Base-by-base conservation (phyloP, 2,113 vertebrate species). In the Turnix velox region DNA sequence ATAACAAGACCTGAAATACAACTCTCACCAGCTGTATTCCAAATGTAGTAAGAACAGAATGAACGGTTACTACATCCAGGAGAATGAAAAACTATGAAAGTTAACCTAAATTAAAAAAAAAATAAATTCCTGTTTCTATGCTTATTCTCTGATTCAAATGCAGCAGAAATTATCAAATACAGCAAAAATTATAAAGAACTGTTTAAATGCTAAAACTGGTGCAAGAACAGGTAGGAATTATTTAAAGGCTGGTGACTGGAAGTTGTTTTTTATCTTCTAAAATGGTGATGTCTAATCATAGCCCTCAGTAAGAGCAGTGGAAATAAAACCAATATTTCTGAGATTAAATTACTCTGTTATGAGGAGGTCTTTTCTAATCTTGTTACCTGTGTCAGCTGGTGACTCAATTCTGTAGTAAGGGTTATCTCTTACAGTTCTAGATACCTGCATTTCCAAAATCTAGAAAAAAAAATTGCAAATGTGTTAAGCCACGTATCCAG, bases 1-100 rank as follows among this genome's bases (percentile, higher is more conserved):
- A 33, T 30, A 88, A 83, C 42, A 85, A 85, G 85, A 58, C 28
- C 82, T 92, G 85, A 94, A 93, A 96, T 52, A 79, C 37, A 76
- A 88, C 35, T 73, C 88, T 83, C 33, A 61, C 45, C 86, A 90
- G 49, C 67, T 93, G 79, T 72, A 79, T 51, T 79, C 45, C 51
- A 12, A 22, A 16, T 65, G 22, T 13, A 72, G 72, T 54, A 87
- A 82, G 40, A 91, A 28, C 10, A 58, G 19, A 55, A 51, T 18
- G 18, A 68, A 27, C 23, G 72, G 58, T 33, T 57, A n/a, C 5
- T 43, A 51, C 9, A 89, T 71, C 17, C 7, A 82, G 18, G 58
- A 81, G 33, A 55, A 52, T 3, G 2, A 18, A 85, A 8, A 88
- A 45, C 5, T 14, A 52, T 30, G 24, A 57, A 82, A 59, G 85